Percentiles rank a stretch among this genome's conserved stretches.
These are phyloP conservation scores for Xanthia togata DNA, from an alignment of 2,888 invertebrate species.

Conservation along the genomic window DNA sequence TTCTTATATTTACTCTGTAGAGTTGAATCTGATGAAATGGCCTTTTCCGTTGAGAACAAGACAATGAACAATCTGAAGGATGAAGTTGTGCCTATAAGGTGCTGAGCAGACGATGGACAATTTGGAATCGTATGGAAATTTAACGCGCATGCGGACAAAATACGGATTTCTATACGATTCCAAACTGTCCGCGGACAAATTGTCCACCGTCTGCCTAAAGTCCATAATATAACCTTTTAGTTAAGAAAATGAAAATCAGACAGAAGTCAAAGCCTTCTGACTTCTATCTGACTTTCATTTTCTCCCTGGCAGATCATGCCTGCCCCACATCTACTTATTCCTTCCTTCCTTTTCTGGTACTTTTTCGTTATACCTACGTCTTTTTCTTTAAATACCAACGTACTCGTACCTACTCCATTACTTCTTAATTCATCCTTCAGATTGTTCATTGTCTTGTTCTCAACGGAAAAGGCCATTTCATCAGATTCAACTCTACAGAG, in stretches of 20 bases:
- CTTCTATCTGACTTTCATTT: not conserved
- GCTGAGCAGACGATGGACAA: no score
- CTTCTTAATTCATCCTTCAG: not conserved
- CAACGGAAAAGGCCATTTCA: not conserved
- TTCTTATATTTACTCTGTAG: conserved; percentile 48
- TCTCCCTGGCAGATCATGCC: no score
- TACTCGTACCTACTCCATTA: not conserved
- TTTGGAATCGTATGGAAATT: no score
- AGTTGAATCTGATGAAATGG: not conserved
- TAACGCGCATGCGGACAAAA: no score
- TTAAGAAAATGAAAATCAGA: no score
- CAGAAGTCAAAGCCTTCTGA: no score
- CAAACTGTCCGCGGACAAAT: no score
- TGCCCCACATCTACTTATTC: not conserved
- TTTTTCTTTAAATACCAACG: not conserved
- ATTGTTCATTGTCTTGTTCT: not conserved
- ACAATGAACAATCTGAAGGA: not conserved
- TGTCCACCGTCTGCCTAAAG: no score
- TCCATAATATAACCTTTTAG: no score
- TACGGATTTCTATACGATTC: no score
- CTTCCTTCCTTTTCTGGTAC: not conserved
- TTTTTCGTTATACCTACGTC: not conserved
- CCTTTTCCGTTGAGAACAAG: conserved; percentile 6
- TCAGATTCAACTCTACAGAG: conserved; percentile 8
- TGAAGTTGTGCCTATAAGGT: no score